Conservation (phyloP, 2,113 vertebrate genomes). For the Empidonax traillii region DNA sequence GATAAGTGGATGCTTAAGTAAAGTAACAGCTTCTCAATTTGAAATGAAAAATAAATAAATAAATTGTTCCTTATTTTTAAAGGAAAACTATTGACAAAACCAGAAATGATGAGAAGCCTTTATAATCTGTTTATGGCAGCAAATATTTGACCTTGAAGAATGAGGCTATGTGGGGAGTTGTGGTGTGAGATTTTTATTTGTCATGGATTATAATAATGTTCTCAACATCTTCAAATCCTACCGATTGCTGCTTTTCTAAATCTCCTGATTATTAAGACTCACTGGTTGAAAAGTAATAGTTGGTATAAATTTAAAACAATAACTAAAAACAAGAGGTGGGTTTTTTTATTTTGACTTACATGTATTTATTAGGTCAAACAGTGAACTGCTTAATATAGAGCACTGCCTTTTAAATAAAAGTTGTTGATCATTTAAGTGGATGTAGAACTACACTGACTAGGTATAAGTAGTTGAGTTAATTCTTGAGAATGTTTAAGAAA, state of each 20-base stretch:
- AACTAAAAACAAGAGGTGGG: background rate
- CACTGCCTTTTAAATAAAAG: background rate
- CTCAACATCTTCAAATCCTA: background rate
- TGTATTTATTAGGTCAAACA: background rate
- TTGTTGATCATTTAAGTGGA: background rate
- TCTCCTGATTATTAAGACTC: background rate
- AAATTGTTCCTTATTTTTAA: background rate
- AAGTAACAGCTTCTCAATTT: background rate
- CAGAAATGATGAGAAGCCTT: background rate
- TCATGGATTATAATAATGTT: background rate
- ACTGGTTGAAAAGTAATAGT: background rate
- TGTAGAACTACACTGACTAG: accelerated
- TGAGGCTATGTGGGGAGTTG: background rate
- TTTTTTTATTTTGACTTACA: background rate
- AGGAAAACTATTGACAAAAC: background rate
- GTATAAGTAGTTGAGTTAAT: background rate
- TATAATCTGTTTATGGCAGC: background rate
- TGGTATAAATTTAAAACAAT: background rate
- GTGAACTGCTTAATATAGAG: background rate
- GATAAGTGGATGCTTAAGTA: background rate
- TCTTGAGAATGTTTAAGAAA: background rate
- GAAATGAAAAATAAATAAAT: background rate
- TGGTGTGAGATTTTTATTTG: background rate
- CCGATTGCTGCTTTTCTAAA: background rate
- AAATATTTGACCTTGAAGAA: background rate